These are phyloP conservation scores for Pomatostomus ruficeps DNA, from an alignment of 2,113 vertebrate species.

Conservation along the genomic window DNA sequence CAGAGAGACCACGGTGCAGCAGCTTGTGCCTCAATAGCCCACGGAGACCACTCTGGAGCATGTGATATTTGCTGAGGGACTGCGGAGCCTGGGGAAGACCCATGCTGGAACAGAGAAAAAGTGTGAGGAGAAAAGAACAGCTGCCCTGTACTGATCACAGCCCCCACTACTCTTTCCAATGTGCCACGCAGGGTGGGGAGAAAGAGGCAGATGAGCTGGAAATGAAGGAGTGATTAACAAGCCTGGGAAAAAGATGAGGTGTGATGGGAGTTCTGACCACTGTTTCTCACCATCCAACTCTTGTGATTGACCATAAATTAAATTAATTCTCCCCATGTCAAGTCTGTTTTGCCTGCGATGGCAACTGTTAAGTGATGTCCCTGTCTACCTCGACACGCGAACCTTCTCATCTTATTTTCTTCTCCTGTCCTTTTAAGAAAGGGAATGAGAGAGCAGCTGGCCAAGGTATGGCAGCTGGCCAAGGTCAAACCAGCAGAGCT, in stretches of 20 bases:
- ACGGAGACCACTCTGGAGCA: neutral
- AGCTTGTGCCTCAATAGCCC: neutral
- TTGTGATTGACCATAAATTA: neutral
- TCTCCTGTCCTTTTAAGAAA: neutral
- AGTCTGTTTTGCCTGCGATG: neutral
- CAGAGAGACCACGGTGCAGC: rapidly evolving
- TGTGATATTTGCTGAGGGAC: neutral
- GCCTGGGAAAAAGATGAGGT: neutral
- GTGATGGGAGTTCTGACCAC: neutral
- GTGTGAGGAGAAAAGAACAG: neutral
- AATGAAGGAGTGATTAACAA: neutral
- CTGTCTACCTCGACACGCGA: rapidly evolving
- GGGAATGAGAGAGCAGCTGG: neutral
- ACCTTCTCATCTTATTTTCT: neutral
- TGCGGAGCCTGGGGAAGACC: neutral
- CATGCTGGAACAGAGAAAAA: neutral
- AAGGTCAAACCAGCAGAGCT: neutral
- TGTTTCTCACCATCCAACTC: neutral
- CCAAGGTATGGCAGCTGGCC: neutral
- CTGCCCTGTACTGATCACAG: neutral
- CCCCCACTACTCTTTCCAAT: neutral
- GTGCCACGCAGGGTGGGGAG: rapidly evolving
- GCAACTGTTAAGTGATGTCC: neutral
- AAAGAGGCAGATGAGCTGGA: neutral
- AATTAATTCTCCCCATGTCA: neutral